Percentiles rank a stretch among this genome's conserved stretches.
Conservation (phyloP, 2,113 vertebrate species). For the Mastomys coucha region DNA sequence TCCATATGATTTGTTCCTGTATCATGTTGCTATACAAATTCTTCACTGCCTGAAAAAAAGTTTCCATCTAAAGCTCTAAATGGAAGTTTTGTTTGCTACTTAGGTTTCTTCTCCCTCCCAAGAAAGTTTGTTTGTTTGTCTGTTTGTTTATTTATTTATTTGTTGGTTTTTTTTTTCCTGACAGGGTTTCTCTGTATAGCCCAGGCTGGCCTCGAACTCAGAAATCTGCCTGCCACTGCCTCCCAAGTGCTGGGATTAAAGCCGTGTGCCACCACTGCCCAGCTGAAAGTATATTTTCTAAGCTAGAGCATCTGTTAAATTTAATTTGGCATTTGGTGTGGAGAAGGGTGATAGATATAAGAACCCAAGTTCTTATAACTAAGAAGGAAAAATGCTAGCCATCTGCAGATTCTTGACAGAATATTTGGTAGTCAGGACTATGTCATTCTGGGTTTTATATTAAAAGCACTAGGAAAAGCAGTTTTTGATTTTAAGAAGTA, state of each 20-base stretch:
- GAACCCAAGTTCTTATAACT: no score
- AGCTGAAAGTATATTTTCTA: no score
- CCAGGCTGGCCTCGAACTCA: no score
- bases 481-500: background rate
- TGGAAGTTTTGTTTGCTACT: conserved; percentile 46
- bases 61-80: conserved; percentile 43
- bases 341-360: no score
- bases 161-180: no score
- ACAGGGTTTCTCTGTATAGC: no score
- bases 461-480: background rate
- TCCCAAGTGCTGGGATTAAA: no score
- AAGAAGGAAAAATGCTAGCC: background rate
- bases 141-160: no score
- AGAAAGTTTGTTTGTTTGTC: no score
- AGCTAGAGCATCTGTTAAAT: background rate
- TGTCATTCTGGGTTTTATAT: background rate
- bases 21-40: conserved; percentile 12
- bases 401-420: background rate
- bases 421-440: background rate
- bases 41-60: background rate
- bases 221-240: no score
- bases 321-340: conserved; percentile 23
- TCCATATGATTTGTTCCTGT: conserved; percentile 10
- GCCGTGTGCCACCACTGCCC: no score
- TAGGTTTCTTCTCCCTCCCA: no score